phyloP scores from a whole-genome alignment of 2,113 vertebrate species.

The Ptilonorhynchus violaceus region DNA sequence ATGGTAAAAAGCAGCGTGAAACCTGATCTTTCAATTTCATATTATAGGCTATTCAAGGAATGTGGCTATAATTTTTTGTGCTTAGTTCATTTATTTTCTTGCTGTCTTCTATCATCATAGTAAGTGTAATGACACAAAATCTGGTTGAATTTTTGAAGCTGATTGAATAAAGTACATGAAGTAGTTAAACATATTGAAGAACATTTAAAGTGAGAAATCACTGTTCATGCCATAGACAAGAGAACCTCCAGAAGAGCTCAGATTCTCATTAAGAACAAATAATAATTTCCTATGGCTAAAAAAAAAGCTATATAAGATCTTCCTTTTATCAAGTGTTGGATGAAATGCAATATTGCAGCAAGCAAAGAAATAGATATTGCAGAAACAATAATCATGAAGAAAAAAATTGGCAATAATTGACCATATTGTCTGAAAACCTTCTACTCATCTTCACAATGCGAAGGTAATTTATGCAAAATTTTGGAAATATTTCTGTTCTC shows the following conservation, averaged over 20 bases:
- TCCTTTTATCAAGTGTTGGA: not conserved
- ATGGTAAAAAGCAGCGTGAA: not conserved
- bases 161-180: not conserved
- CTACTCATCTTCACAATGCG: not conserved
- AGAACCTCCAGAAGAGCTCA: not conserved
- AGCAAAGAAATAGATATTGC: not conserved
- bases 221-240: not conserved
- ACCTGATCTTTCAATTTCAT: not conserved
- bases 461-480: not conserved
- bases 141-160: not conserved
- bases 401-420: not conserved
- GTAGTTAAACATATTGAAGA: not conserved
- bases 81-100: not conserved
- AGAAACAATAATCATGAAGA: not conserved
- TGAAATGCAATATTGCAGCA: not conserved
- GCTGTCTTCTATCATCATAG: not conserved
- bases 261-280: not conserved
- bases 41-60: not conserved
- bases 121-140: not conserved
- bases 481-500: not conserved
- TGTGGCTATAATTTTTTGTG: not conserved
- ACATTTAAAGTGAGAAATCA: not conserved
- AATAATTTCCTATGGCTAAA: not conserved
- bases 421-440: not conserved
- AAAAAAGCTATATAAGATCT: rapidly evolving